These are phyloP conservation scores for Cantharis flavilabris DNA, from an alignment of 2,888 invertebrate species.

Conservation along the genomic window DNA sequence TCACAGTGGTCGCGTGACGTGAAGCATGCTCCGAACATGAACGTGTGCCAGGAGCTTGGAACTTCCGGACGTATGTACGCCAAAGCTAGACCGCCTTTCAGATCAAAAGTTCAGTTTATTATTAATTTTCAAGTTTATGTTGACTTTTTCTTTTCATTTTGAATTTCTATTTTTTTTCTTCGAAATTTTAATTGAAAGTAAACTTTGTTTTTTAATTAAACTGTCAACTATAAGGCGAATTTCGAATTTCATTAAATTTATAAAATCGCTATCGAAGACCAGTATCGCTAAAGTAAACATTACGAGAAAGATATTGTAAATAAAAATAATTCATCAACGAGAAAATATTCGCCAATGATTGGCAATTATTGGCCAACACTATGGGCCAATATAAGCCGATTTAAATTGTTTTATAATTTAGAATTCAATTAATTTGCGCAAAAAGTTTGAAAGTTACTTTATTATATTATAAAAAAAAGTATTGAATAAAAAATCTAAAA, in stretches of 20 bases:
- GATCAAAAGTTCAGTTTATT: background rate
- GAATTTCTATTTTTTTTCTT: background rate
- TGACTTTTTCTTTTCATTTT: background rate
- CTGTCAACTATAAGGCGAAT: background rate
- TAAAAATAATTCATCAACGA: background rate
- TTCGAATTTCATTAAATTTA: background rate
- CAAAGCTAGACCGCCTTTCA: background rate
- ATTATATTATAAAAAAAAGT: background rate
- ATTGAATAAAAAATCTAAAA: background rate
- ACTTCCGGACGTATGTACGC: conserved; percentile 37
- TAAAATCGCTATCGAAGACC: background rate
- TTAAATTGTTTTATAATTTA: too few relatives aligned
- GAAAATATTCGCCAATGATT: background rate
- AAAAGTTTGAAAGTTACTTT: background rate
- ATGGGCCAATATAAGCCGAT: background rate
- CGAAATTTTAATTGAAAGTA: background rate
- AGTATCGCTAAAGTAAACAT: background rate
- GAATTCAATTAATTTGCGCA: background rate
- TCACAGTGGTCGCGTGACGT: conserved; percentile 37
- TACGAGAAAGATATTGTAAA: background rate
- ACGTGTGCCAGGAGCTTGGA: conserved; percentile 35
- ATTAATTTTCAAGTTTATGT: background rate
- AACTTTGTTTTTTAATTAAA: background rate
- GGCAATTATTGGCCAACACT: background rate
- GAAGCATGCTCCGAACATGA: conserved; percentile 38